A percentile compares a stretch with the other conserved stretches of the same genome.
phyloP scores from a whole-genome alignment of 2,888 invertebrate genomes.

The Chloromyia formosa region DNA sequence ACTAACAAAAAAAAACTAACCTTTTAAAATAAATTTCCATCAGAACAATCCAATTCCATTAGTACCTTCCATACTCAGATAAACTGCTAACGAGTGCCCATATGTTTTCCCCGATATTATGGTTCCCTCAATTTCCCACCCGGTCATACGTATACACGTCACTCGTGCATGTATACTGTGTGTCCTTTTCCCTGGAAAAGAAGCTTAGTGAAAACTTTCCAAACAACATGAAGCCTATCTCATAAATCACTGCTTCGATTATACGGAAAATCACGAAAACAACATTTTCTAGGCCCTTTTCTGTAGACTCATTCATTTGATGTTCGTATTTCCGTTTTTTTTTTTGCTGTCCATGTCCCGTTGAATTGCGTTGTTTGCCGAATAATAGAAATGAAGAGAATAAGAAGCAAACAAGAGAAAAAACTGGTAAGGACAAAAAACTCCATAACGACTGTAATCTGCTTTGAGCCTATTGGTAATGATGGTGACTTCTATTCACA shows the following conservation, averaged over 20 bases:
- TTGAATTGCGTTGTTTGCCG: not conserved
- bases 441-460: slow-evolving; percentile 1
- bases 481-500: slow-evolving; percentile 8
- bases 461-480: slow-evolving; percentile 1
- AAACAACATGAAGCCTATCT: not conserved
- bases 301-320: not conserved
- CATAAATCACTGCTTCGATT: slow-evolving; percentile 27
- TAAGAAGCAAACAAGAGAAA: not conserved
- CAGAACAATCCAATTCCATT: too few species aligned
- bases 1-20: too few species aligned
- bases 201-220: not conserved
- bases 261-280: slow-evolving; percentile 8
- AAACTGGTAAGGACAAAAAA: not conserved
- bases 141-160: too few species aligned
- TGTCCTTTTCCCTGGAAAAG: too few species aligned
- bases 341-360: not conserved
- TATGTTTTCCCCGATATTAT: too few species aligned
- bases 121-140: too few species aligned
- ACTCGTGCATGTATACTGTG: too few species aligned
- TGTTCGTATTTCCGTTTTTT: not conserved
- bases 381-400: not conserved
- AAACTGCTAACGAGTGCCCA: too few species aligned
- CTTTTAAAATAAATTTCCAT: too few species aligned
- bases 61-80: too few species aligned
- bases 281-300: not conserved